Conservation (phyloP, 2,113 vertebrate species). For the Carassius carassius region DNA sequence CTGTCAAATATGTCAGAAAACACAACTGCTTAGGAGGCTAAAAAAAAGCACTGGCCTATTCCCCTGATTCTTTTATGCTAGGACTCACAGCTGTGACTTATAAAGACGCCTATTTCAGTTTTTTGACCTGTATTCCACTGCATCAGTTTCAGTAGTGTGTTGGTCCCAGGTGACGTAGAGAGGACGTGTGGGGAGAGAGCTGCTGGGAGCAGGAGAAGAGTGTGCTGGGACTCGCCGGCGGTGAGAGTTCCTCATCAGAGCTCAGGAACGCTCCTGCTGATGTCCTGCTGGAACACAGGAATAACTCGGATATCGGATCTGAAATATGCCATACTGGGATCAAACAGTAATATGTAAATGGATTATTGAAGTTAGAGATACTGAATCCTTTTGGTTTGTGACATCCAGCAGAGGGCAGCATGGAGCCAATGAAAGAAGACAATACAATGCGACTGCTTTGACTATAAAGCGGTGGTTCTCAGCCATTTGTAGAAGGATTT, state of each 20-base stretch:
- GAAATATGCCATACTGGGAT: constrained; percentile 6
- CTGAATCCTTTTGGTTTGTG: not conserved
- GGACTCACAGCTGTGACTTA: not conserved
- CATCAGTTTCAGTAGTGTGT: constrained; percentile 2
- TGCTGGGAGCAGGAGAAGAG: constrained; percentile 40
- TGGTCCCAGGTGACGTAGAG: constrained; percentile 48
- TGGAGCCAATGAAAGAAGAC: not conserved
- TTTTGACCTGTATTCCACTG: not conserved
- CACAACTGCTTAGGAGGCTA: not conserved
- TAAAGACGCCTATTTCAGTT: not conserved
- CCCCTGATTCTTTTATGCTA: not conserved
- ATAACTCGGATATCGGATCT: constrained; percentile 7
- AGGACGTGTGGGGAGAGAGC: constrained; percentile 55
- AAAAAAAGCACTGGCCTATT: not conserved
- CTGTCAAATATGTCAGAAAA: not conserved
- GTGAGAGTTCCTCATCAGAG: constrained; percentile 66
- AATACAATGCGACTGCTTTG: not conserved
- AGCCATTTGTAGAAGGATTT: not conserved
- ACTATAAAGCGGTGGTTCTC: not conserved
- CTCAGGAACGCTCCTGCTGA: constrained; percentile 44
- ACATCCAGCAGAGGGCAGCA: constrained; percentile 25
- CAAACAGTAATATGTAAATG: not conserved
- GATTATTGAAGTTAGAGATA: not conserved
- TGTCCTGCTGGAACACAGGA: constrained; percentile 22
- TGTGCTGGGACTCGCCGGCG: constrained; percentile 56